These are phyloP conservation scores for Champsocephalus gunnari DNA, from an alignment of 2,797 vertebrate species.

Conservation along the genomic window DNA sequence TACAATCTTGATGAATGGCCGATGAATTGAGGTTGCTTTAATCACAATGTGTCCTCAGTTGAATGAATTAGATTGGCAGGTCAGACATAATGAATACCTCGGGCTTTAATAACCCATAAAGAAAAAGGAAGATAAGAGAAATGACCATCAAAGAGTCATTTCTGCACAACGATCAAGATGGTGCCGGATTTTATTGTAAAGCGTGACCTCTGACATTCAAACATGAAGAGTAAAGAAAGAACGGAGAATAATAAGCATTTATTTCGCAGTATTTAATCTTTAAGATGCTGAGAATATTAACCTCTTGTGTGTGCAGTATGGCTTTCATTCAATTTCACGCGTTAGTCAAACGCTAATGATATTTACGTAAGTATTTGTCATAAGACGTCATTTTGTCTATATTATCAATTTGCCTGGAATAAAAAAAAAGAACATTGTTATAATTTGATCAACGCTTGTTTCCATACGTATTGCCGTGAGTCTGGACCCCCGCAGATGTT, in stretches of 20 bases:
- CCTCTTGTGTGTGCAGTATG: not conserved
- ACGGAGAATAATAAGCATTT: not conserved
- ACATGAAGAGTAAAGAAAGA: not conserved
- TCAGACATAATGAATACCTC: constrained; percentile 27
- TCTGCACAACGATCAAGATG: constrained; percentile 12
- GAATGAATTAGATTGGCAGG: constrained; percentile 41
- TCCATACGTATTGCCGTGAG: too few relatives aligned
- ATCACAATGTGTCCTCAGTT: constrained; percentile 34
- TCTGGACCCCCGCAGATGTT: not conserved
- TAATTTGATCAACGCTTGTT: not conserved
- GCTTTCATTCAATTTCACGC: not conserved
- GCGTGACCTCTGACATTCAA: constrained; percentile 18
- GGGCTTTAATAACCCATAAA: constrained; percentile 32
- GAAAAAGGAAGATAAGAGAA: constrained; percentile 22
- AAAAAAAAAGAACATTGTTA: not conserved
- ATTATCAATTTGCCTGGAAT: not conserved
- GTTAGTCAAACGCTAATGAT: not conserved
- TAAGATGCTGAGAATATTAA: not conserved
- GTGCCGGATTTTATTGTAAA: constrained; percentile 5
- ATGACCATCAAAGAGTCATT: constrained; percentile 36
- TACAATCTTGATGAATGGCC: constrained; percentile 22
- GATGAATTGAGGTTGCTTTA: constrained; percentile 33
- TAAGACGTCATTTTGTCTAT: not conserved
- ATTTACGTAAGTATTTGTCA: not conserved
- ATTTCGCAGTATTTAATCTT: constrained; percentile 9